Base-by-base conservation (phyloP, 2,888 invertebrate genomes). In the Tenthredo scrophulariae region DNA sequence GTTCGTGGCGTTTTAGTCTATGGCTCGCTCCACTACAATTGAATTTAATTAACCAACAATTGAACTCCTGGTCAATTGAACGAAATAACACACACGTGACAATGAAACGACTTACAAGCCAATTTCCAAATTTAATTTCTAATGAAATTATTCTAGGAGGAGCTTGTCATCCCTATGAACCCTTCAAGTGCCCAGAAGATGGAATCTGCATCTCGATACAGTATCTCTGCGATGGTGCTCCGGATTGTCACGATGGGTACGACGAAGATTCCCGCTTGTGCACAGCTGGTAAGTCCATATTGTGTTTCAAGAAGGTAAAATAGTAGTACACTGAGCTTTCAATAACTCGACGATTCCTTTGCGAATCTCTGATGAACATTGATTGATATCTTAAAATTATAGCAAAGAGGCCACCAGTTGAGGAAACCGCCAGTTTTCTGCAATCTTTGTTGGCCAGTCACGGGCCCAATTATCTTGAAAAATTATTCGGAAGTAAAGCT, bases 341-440 rank as follows among this genome's bases (percentile, higher is more conserved):
- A 67, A 33, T 13, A 65, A 67, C 29, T 26, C 18, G 6, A 33
- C 29, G 18, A 67, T 67, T 67, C 1, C 13, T 29, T 18, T 26
- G 9, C 62, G 10, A 22, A 50, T 18, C 6, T 18, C 50, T 50
- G 18, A 26, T 29, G 9, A 29, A 2, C 74, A 43, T 43, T 74
- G 5, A 29, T 29, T n/a, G 26, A 33, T 26, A 18, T 40, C 10
- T 62, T 2, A 13, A 18, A 43, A 62, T 93, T 94, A 29, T 94
- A 98, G 99, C 99, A 33, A 98, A 98, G 93, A 95, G 99, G 91
- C 99, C 99, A 89, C 99, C 99, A 82, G 98, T 99, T 50, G 98
- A 99, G 93, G 99, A 99, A 93, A 99, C 98, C 0, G 97, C 98
- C 72, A 98, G 98, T 86, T 99, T 99, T 93, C 94, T 99, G 88